Evolutionary conservation across 1,140 invertebrate genomes (phyloP), one percentile per base, ranked within the genome.

Genomic region (Drosophila erecta): DNA sequence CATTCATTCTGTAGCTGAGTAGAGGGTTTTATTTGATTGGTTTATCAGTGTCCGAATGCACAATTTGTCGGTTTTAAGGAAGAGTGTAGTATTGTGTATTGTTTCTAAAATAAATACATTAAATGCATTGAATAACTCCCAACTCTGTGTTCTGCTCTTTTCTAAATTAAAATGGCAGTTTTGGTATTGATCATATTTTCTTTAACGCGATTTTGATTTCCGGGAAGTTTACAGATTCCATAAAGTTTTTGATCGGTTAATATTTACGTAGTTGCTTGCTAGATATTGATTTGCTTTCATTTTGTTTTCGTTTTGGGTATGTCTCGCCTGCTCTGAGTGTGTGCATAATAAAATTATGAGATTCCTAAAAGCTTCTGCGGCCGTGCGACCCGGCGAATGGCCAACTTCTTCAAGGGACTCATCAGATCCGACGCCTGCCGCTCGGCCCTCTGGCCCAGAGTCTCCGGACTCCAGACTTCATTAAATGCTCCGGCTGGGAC

Each of bases 161-260:
- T 79, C 84, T 87, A 89, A 87, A 79, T 87, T 73, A 87, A 87
- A 87, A 87, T 87, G 83, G 83, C 83, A 87, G 83, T 89, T 81
- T 72, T 85, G 47, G 44, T 76, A 67, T 62, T 62, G 71, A 60
- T 64, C 62, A 38, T 59, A 56, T 30, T 50, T 46, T 17, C 27
- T 51, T 66, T 60, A 41, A 8, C 30, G 54, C 24, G 44, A 41
- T 57, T 77, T 79, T 59, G 66, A 72, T 72, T 72, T 70, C 8
- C 49, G 46, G 69, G 66, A 71, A 71, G 65, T 50, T 58, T 37
- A 49, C 51, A 70, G 44, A 70, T 70, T 70, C 53, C 67, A 70
- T 37, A 38, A 66, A 46, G 40, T 69, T 38, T 50, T 53, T 38
- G 53, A 51, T 72, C 58, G 70, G 67, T 71, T 51, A 72, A 41